These are phyloP conservation scores for Amphiura filiformis DNA, from an alignment of 35 echinoderm and acorn worm species.

Conservation along the genomic window DNA sequence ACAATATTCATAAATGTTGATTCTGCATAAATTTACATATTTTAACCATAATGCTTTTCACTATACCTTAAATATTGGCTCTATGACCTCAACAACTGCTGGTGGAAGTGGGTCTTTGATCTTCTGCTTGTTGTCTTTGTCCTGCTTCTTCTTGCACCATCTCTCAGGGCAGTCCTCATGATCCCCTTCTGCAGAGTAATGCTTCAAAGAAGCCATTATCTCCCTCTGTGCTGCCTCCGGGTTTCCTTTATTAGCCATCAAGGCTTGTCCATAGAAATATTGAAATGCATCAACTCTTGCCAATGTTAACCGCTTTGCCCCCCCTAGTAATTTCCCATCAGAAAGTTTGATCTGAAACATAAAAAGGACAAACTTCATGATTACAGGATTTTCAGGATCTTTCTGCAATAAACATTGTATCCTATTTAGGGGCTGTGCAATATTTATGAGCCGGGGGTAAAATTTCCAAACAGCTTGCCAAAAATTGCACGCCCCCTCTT, in stretches of 20 bases:
- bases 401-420: too few species aligned
- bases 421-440: too few species aligned
- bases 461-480: too few species aligned
- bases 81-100: constrained; percentile 1
- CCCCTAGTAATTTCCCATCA: not conserved
- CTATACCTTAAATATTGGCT: constrained; percentile 5
- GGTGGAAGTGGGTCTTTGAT: not conserved
- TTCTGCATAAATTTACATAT: too few species aligned
- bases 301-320: not conserved
- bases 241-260: constrained; percentile 16
- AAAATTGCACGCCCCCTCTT: too few species aligned
- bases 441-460: too few species aligned
- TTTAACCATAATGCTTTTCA: too few species aligned
- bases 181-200: not conserved
- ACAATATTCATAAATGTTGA: too few species aligned
- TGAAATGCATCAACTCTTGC: not conserved
- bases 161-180: not conserved
- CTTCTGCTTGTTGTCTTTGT: not conserved
- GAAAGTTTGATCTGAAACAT: too few species aligned
- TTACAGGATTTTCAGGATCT: too few species aligned
- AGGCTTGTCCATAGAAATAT: not conserved
- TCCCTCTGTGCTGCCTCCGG: not conserved
- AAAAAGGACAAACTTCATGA: too few species aligned
- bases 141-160: not conserved
- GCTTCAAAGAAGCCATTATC: not conserved